Evolutionary conservation across 2,888 invertebrate species (phyloP).

Genomic region (Eulithis testata): DNA sequence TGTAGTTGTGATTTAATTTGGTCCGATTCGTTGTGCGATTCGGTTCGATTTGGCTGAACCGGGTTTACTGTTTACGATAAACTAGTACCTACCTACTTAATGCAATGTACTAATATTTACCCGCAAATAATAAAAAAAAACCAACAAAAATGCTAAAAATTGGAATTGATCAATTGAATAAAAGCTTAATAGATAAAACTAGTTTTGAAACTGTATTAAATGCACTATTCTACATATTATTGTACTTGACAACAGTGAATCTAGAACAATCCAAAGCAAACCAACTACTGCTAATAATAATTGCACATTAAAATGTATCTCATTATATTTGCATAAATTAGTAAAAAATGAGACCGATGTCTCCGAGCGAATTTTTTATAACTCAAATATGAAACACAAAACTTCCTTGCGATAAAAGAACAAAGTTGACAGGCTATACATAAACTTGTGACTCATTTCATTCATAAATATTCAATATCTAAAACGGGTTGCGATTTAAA

Average conservation of each 20-base stretch:
- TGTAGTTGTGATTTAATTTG: conserved; percentile 22
- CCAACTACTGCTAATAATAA: background rate
- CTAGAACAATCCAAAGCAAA: background rate
- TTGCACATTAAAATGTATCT: background rate
- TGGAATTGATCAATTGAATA: too few species aligned
- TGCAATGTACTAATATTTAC: background rate
- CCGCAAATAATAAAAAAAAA: too few species aligned
- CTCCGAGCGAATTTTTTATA: background rate
- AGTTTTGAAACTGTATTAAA: too few species aligned
- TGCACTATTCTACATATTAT: too few species aligned
- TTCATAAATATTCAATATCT: conserved; percentile 5
- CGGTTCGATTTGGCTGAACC: conserved; percentile 14
- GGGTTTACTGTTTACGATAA: conserved; percentile 10
- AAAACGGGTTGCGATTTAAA: background rate
- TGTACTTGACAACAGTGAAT: background rate
- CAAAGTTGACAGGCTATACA: background rate
- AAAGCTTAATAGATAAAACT: too few species aligned
- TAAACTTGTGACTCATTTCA: conserved; percentile 4
- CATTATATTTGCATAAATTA: conserved; percentile 4
- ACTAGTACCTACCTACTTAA: background rate
- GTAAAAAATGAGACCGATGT: conserved; percentile 8
- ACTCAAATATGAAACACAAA: background rate
- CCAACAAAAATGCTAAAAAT: too few species aligned
- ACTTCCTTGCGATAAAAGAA: background rate
- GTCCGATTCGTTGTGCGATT: conserved; percentile 19